A percentile compares a stretch with the other conserved stretches of the same genome.
These are phyloP conservation scores for Trisateles emortualis DNA, from an alignment of 2,888 invertebrate species.

Conservation along the genomic window DNA sequence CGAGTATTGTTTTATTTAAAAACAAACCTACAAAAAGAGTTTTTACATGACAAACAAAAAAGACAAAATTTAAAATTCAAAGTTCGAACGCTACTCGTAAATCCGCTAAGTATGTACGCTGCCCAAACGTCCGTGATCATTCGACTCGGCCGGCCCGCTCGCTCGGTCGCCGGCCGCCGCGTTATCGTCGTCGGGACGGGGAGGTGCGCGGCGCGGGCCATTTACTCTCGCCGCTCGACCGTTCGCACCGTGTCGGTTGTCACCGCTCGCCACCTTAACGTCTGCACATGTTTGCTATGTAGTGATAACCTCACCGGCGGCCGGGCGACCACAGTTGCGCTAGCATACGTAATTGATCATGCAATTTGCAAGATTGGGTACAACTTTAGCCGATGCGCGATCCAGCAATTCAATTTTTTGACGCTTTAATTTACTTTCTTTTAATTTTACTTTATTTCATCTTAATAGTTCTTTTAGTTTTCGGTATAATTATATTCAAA, in stretches of 20 bases:
- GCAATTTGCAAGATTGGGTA: constrained; percentile 30
- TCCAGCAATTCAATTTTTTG: too few relatives aligned
- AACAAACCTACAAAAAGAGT: too few relatives aligned
- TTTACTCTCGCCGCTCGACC: constrained; percentile 21
- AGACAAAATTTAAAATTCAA: too few relatives aligned
- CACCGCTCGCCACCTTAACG: constrained; percentile 36
- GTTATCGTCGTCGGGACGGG: constrained; percentile 2
- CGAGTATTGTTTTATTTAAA: too few relatives aligned
- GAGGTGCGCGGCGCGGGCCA: constrained; percentile 31
- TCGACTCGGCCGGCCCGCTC: constrained; percentile 8
- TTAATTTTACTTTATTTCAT: too few relatives aligned
- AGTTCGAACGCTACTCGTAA: background rate
- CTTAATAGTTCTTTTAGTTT: too few relatives aligned
- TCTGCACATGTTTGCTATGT: constrained; percentile 44
- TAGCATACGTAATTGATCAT: constrained; percentile 33
- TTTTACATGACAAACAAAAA: too few relatives aligned
- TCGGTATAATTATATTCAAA: too few relatives aligned
- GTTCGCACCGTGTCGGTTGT: constrained; percentile 11
- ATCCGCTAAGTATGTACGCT: constrained; percentile 16
- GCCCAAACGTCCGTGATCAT: constrained; percentile 27
- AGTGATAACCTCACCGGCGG: constrained; percentile 39
- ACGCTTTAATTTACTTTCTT: too few relatives aligned
- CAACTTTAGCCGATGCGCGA: background rate
- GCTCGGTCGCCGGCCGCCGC: constrained; percentile 9
- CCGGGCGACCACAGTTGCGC: constrained; percentile 12